A percentile compares a stretch with the other conserved stretches of the same genome.
Conservation (phyloP, 1,140 invertebrate genomes). For the Lepidurus arcticus region DNA sequence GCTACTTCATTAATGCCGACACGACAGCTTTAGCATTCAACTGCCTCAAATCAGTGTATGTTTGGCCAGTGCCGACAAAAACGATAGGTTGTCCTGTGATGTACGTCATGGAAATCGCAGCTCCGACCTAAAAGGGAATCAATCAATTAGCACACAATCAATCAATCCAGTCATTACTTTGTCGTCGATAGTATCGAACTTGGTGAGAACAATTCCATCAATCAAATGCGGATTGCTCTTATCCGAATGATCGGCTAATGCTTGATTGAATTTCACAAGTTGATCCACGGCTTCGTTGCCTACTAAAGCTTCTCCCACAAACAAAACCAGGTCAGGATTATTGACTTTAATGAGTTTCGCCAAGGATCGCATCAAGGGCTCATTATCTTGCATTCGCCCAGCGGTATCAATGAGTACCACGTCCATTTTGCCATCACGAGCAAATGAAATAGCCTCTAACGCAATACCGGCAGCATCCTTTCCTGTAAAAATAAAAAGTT, state of each 20-base stretch:
- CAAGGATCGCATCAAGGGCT: constrained; percentile 93
- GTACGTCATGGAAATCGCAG: constrained; percentile 99
- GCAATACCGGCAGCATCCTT: constrained; percentile 98
- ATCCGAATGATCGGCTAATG: constrained; percentile 79
- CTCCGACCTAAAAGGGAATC: constrained; percentile 70
- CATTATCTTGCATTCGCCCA: constrained; percentile 99
- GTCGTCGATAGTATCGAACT: constrained; percentile 99
- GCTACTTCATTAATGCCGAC: constrained; percentile 86
- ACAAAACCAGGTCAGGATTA: constrained; percentile 93
- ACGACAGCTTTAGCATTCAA: constrained; percentile 97
- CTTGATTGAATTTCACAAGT: constrained; percentile 97
- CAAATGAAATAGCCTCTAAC: constrained; percentile 89
- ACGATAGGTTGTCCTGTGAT: constrained; percentile 99
- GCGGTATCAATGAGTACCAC: constrained; percentile 96
- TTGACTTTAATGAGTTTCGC: constrained; percentile 87
- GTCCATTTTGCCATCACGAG: constrained; percentile 73
- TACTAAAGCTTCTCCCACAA: constrained; percentile 97
- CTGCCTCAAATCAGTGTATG: constrained; percentile 94
- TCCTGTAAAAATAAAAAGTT: constrained; percentile 49
- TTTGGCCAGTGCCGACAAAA: constrained; percentile 99
- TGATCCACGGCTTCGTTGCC: constrained; percentile 99
- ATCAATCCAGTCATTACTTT: constrained; percentile 57
- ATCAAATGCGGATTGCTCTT: constrained; percentile 82
- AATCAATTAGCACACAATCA: constrained; percentile 25
- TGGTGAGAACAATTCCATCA: constrained; percentile 95